These are phyloP conservation scores for Malurus elegans DNA, from an alignment of 2,113 vertebrate species.

Conservation along the genomic window DNA sequence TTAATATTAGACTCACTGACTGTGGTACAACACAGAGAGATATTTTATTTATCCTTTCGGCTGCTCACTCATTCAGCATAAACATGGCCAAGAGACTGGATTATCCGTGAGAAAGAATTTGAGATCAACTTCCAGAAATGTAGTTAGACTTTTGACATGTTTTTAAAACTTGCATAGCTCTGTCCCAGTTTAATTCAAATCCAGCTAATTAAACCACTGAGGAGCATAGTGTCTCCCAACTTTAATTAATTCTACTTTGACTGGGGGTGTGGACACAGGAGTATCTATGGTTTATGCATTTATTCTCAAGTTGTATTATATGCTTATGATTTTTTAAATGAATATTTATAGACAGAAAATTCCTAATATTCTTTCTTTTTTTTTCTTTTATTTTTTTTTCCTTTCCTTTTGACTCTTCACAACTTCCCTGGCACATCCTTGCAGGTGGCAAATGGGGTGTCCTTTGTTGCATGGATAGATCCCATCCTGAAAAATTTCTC, in stretches of 20 bases:
- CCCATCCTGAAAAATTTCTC: background rate
- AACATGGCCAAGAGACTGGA: constrained; percentile 48
- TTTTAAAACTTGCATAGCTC: constrained; percentile 26
- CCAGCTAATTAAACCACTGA: constrained; percentile 53
- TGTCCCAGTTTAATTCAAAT: constrained; percentile 49
- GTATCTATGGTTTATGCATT: background rate
- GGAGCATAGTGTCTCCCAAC: constrained; percentile 19
- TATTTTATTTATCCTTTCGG: constrained; percentile 43
- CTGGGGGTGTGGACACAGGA: background rate
- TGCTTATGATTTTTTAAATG: background rate
- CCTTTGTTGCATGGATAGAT: background rate
- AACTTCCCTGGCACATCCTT: background rate
- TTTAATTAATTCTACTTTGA: constrained; percentile 63
- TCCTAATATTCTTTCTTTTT: accelerated
- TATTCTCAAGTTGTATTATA: background rate
- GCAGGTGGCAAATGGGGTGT: accelerated
- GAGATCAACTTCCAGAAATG: constrained; percentile 37
- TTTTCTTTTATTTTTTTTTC: accelerated
- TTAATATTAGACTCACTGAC: background rate
- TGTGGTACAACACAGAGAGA: background rate
- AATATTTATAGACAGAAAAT: background rate
- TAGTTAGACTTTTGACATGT: constrained; percentile 32
- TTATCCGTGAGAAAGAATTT: constrained; percentile 63
- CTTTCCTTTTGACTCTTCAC: background rate
- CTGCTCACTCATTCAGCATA: constrained; percentile 34